These are phyloP conservation scores for Stenichneumon culpator DNA, from an alignment of 2,888 invertebrate species.

Conservation along the genomic window DNA sequence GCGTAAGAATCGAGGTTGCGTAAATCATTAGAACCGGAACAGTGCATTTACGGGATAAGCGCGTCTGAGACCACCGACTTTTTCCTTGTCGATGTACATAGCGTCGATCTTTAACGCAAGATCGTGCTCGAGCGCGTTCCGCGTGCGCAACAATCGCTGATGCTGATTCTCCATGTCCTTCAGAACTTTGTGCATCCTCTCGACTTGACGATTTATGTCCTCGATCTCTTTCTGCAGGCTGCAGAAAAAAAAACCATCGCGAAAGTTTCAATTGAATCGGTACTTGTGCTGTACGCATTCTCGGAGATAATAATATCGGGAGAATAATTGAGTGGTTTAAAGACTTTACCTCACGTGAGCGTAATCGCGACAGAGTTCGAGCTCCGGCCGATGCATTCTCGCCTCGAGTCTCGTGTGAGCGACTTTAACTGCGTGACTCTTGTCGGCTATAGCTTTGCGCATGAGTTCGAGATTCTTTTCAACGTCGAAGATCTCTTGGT, in stretches of 20 bases:
- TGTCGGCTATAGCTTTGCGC: slow-evolving; percentile 96
- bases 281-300: neutral
- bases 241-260: slow-evolving; percentile 71
- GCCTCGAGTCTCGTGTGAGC: slow-evolving; percentile 96
- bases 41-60: slow-evolving; percentile 95
- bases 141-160: slow-evolving; percentile 93
- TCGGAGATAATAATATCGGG: neutral
- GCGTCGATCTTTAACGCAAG: slow-evolving; percentile 94
- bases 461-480: slow-evolving; percentile 96
- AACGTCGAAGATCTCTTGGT: slow-evolving; percentile 97
- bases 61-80: slow-evolving; percentile 96
- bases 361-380: slow-evolving; percentile 95
- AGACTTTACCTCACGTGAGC: slow-evolving; percentile 90
- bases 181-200: slow-evolving; percentile 92
- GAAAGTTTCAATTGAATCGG: neutral
- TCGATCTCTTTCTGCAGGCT: slow-evolving; percentile 95
- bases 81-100: slow-evolving; percentile 97
- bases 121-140: slow-evolving; percentile 94
- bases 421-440: slow-evolving; percentile 93
- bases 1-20: neutral
- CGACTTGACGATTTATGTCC: slow-evolving; percentile 94
- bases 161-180: slow-evolving; percentile 94
- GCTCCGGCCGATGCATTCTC: slow-evolving; percentile 94
- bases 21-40: slow-evolving; percentile 89
- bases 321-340: slow-evolving; percentile 1